Conservation (phyloP, 1,140 invertebrate genomes). For the Anoplophora glabripennis region DNA sequence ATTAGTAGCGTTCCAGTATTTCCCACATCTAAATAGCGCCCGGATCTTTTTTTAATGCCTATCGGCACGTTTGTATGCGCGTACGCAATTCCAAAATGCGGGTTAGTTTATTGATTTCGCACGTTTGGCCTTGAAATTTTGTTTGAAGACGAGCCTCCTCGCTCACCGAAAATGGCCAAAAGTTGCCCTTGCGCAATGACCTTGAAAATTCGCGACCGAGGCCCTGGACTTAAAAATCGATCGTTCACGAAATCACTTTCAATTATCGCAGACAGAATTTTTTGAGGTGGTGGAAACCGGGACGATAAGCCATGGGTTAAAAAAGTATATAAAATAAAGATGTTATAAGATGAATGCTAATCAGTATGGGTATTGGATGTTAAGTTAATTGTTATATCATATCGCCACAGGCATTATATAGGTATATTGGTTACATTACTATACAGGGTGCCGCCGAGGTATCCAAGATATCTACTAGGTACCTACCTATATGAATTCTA, state of each 20-base stretch:
- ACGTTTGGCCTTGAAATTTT: conserved; percentile 36
- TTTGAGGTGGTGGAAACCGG: background rate
- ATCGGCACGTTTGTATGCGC: conserved; percentile 16
- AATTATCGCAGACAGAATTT: background rate
- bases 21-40: too few species aligned
- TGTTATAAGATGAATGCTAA: too few species aligned
- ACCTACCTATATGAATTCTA: too few species aligned
- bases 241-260: background rate
- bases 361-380: too few species aligned
- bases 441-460: too few species aligned
- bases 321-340: too few species aligned
- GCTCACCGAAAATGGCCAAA: conserved; percentile 18
- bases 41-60: background rate
- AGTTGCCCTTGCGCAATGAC: conserved; percentile 38
- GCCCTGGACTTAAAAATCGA: conserved; percentile 14
- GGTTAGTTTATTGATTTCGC: conserved; percentile 36
- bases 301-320: too few species aligned
- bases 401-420: too few species aligned
- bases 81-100: conserved; percentile 13
- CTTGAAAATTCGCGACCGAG: conserved; percentile 32
- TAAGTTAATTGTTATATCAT: too few species aligned
- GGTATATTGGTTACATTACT: too few species aligned
- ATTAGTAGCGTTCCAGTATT: too few species aligned
- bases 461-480: too few species aligned
- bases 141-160: conserved; percentile 25